Percentiles rank a stretch among this genome's conserved stretches.
Evolutionary conservation across 2,888 invertebrate genomes (phyloP).

Genomic region (Polyommatus icarus): DNA sequence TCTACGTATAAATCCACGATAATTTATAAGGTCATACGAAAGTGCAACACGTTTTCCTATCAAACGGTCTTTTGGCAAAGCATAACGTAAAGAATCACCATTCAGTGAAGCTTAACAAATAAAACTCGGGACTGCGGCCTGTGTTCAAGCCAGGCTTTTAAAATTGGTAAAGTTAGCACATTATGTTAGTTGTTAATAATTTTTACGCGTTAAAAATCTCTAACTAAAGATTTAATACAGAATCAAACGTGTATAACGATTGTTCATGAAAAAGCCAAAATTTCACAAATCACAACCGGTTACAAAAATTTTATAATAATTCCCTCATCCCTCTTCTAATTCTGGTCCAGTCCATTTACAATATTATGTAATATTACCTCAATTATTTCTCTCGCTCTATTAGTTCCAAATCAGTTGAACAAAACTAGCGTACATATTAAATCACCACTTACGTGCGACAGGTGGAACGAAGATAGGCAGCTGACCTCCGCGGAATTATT

Average conservation of each 20-base stretch:
- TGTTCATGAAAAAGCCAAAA: too few relatives aligned
- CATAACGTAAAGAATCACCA: background rate
- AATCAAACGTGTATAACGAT: too few relatives aligned
- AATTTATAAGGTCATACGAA: constrained; percentile 27
- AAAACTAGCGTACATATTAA: constrained; percentile 27
- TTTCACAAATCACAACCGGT: too few relatives aligned
- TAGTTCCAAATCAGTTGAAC: background rate
- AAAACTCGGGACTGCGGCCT: too few relatives aligned
- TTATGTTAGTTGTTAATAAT: too few relatives aligned
- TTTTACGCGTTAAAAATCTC: too few relatives aligned
- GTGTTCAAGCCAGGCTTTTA: too few relatives aligned
- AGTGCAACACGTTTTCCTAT: background rate
- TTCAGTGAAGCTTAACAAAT: too few relatives aligned
- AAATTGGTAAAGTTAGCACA: too few relatives aligned
- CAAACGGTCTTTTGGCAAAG: background rate
- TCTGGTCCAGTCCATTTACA: background rate
- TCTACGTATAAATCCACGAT: constrained; percentile 53
- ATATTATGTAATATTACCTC: background rate
- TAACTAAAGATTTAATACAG: too few relatives aligned
- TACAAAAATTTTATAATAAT: too few relatives aligned
- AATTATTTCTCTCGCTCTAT: background rate
- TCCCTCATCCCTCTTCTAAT: background rate
- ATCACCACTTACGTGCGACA: constrained; percentile 51
- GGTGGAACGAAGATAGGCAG: constrained; percentile 58
- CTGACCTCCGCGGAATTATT: constrained; percentile 34